These are phyloP conservation scores for Galeopsomyia nigrocyanea DNA, from an alignment of 2,888 invertebrate species.

Conservation along the genomic window DNA sequence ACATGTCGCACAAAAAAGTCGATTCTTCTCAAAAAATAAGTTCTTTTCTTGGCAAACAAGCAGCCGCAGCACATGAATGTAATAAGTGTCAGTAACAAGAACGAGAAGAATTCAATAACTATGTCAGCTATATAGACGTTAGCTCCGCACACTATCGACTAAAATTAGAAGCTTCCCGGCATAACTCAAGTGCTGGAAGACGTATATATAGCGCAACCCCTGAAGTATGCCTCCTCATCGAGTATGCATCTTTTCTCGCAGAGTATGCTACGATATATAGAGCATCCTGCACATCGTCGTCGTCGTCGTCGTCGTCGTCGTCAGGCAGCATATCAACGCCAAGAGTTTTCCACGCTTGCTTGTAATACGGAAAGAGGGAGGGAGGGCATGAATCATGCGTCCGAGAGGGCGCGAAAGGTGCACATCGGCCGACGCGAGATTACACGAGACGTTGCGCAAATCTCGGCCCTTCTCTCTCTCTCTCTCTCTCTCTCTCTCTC, in stretches of 20 bases:
- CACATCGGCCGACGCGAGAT: constrained; percentile 39
- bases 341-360: constrained; percentile 31
- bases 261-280: not conserved
- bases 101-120: too few species aligned
- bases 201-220: too few species aligned
- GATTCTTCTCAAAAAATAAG: too few species aligned
- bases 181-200: not conserved
- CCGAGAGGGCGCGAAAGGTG: constrained; percentile 31
- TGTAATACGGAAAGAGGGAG: constrained; percentile 13
- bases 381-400: constrained; percentile 47
- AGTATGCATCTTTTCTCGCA: constrained; percentile 28
- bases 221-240: constrained; percentile 5
- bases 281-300: not conserved
- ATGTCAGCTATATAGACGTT: not conserved
- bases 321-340: too few species aligned
- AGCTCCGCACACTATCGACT: constrained; percentile 23
- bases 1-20: too few species aligned
- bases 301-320: too few species aligned
- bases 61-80: too few species aligned
- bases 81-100: too few species aligned
- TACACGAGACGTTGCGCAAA: constrained; percentile 25
- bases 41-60: too few species aligned
- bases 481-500: constrained; percentile 17
- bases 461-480: not conserved
- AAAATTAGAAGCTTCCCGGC: constrained; percentile 18